Evolutionary conservation across 2,888 invertebrate genomes (phyloP).

Genomic region (Ichneumoninae sp.): DNA sequence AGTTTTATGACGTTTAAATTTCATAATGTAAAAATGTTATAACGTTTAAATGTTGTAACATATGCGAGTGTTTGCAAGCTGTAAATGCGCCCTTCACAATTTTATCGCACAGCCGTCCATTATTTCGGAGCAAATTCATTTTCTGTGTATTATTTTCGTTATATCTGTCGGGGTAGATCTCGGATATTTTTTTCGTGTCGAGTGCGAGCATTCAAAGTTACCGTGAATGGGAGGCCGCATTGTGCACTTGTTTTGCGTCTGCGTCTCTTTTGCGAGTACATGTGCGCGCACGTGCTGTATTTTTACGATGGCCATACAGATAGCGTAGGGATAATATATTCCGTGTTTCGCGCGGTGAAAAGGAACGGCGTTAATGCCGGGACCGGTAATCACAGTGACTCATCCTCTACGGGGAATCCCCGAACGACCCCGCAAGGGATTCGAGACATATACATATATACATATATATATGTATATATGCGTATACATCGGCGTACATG

Average conservation of each 20-base stretch:
- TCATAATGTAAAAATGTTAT: too few species aligned
- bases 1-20: too few species aligned
- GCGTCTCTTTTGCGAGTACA: not conserved
- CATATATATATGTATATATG: not conserved
- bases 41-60: not conserved
- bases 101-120: not conserved
- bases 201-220: not conserved
- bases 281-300: conserved; percentile 6
- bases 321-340: conserved; percentile 34
- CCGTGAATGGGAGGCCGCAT: not conserved
- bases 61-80: not conserved
- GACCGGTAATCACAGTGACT: conserved; percentile 40
- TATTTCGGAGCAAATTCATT: not conserved
- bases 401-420: conserved; percentile 50
- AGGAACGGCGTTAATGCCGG: conserved; percentile 25
- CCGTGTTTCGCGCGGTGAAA: conserved; percentile 19
- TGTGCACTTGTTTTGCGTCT: conserved; percentile 4
- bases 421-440: conserved; percentile 18
- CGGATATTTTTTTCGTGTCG: not conserved
- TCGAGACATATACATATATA: not conserved
- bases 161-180: not conserved
- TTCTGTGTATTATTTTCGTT: not conserved
- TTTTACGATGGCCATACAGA: conserved; percentile 10
- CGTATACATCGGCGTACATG: not conserved
- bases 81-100: not conserved